A percentile compares a stretch with the other conserved stretches of the same genome.
phyloP scores from a whole-genome alignment of 1,140 invertebrate species.

The Aphaenogaster rudis region DNA sequence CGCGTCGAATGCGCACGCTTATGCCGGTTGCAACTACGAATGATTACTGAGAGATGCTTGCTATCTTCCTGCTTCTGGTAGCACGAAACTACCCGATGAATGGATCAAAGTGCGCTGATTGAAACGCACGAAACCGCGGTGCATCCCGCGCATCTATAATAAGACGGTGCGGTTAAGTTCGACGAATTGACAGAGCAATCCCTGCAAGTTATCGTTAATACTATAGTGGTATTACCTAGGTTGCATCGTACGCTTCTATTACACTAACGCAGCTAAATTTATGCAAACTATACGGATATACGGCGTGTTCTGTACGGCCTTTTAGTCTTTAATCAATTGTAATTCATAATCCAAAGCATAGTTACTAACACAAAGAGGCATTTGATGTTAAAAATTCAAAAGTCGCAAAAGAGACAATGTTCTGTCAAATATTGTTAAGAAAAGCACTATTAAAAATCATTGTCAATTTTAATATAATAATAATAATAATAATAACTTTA shows the following conservation, averaged over 20 bases:
- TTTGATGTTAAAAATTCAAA: not conserved
- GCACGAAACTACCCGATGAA: constrained; percentile 12
- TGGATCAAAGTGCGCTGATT: constrained; percentile 50
- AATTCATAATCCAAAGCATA: not conserved
- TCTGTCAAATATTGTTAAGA: not conserved
- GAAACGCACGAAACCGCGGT: constrained; percentile 21
- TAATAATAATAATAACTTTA: too few relatives aligned
- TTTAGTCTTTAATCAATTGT: constrained; percentile 1
- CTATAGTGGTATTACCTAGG: not conserved
- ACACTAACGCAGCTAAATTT: not conserved
- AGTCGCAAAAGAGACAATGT: not conserved
- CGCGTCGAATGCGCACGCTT: constrained; percentile 53
- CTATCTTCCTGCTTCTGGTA: constrained; percentile 37
- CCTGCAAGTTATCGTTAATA: constrained; percentile 40
- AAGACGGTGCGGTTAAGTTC: constrained; percentile 26
- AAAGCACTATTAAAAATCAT: too few relatives aligned
- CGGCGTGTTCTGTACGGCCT: too few relatives aligned
- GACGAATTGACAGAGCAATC: constrained; percentile 25
- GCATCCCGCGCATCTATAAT: constrained; percentile 1
- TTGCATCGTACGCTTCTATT: not conserved
- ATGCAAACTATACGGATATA: constrained; percentile 1
- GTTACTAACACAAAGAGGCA: not conserved
- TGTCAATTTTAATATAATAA: too few relatives aligned
- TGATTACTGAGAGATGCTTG: constrained; percentile 30
- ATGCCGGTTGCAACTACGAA: constrained; percentile 26